Conservation (phyloP, 2,113 vertebrate species). For the Bambusicola thoracicus region DNA sequence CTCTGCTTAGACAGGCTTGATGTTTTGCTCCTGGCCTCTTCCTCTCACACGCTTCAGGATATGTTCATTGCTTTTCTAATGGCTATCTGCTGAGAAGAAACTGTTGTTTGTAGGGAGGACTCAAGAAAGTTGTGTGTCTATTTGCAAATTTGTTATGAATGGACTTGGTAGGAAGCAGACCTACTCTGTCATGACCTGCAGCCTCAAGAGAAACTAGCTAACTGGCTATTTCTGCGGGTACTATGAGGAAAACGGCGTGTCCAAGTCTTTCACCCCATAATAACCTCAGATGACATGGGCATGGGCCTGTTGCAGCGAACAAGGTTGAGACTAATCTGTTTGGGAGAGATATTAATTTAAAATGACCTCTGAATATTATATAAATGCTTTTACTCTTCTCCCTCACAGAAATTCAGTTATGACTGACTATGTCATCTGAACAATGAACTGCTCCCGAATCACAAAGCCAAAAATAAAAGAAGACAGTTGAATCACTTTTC, state of each 20-base stretch:
- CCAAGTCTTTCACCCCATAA: background rate
- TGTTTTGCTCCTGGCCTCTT: background rate
- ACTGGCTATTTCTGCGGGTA: background rate
- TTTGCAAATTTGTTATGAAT: background rate
- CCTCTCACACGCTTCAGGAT: background rate
- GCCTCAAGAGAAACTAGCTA: background rate
- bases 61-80: background rate
- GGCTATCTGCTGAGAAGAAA: background rate
- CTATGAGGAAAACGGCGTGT: background rate
- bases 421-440: constrained; percentile 31
- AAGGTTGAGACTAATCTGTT: background rate
- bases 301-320: background rate
- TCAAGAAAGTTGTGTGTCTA: background rate
- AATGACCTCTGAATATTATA: constrained; percentile 35
- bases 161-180: background rate
- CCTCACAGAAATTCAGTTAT: constrained; percentile 8
- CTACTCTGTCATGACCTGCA: background rate
- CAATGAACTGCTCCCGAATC: constrained; percentile 56
- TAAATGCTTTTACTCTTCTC: constrained; percentile 21
- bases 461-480: constrained; percentile 59
- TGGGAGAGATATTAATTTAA: background rate
- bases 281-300: background rate
- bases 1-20: background rate
- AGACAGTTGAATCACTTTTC: constrained; percentile 61
- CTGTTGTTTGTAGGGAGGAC: background rate